Base-by-base conservation (phyloP, 2,888 invertebrate genomes). In the Podabrus alpinus region DNA sequence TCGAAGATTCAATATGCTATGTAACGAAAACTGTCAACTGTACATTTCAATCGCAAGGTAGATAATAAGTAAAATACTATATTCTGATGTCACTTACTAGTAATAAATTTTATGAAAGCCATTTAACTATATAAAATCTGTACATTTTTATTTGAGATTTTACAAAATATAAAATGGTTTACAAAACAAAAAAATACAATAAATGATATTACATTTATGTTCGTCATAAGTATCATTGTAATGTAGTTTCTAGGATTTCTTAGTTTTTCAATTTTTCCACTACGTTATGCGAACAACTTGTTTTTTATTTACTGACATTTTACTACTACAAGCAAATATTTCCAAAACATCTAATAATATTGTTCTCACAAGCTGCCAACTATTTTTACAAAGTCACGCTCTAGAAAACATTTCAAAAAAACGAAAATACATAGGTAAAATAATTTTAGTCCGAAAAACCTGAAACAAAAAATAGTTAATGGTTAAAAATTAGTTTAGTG, bases 301-400 rank as follows among this genome's bases (percentile, higher is more conserved):
- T 62, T 21, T 64, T 64, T 64, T 64, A 64, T 64, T 9, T 64
- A 64, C 62, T 19, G 21, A 64, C 62, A 64, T 64, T 64, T 64
- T 19, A 64, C 62, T 64, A 64, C 62, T 64, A 17, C 19, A 21
- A 64, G n/a, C 62, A 19, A 64, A 64, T 64, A 64, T 64, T 64
- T 64, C 62, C 62, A 64, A 64, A 64, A 64, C 62, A 64, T 64
- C 62, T 64, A 64, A 64, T 64, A 64, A 64, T 64, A 64, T 64
- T 64, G 21, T 21, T 64, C 62, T 19, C 62, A 21, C 21, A 64
- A 64, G 62, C 21, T 64, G 62, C 62, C 62, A 64, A 64, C 62
- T 64, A 45, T 45, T 45, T 45, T 45, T 45, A 21, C 62, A 19
- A 62, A 62, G 62, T 64, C 19, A 64, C 21, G 62, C 21, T 64